Base-by-base conservation (phyloP, 2,113 vertebrate genomes). In the Pollimyrus isidori region DNA sequence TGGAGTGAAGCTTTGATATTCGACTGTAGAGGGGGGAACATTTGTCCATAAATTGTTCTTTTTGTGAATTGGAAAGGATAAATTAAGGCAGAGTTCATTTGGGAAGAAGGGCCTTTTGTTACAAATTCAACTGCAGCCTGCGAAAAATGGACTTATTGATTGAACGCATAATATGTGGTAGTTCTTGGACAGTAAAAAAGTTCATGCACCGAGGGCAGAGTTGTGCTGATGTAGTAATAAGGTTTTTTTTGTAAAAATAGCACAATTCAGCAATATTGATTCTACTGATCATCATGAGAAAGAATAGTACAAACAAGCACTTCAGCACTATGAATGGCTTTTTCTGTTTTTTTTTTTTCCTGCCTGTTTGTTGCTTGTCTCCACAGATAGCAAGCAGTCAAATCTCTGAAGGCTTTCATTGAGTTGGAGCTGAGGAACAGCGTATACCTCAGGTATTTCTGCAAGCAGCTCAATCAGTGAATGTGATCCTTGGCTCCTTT, bases 1-100 rank as follows among this genome's bases (percentile, higher is more conserved):
- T 56, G 49, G 6, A 73, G 46, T 52, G 26, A 52, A 89, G 84
- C 89, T 80, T 87, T 87, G 85, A 90, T 76, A 90, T 86, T 23
- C 89, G 80, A 45, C 69, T 49, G 35, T n/a, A 23, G 23, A 45
- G 26, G 35, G 26, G 9, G 11, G 86, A 42, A 26, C 9, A 87
- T 53, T 53, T 69, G 46, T 35, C 48, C 50, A 2, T 73, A 87
- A 89, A 87, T 87, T 49, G 42, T n/a, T 52, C 46, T 69, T 39
- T 6, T 7, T 49, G 49, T 69, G 45, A 62, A 17, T 7, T 69
- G 46, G 48, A 90, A 49, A 90, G 35, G 52, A 80, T 52, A 26
- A 87, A 87, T 45, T 76, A 87, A 52, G 46, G 48, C 50, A 86
- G 56, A 62, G 73, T 76, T 87, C 19, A 87, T 89, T 86, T 89